Evolutionary conservation across 2,888 invertebrate species (phyloP), one percentile per base, ranked within the genome.

Genomic region (Heliconius ismenius): DNA sequence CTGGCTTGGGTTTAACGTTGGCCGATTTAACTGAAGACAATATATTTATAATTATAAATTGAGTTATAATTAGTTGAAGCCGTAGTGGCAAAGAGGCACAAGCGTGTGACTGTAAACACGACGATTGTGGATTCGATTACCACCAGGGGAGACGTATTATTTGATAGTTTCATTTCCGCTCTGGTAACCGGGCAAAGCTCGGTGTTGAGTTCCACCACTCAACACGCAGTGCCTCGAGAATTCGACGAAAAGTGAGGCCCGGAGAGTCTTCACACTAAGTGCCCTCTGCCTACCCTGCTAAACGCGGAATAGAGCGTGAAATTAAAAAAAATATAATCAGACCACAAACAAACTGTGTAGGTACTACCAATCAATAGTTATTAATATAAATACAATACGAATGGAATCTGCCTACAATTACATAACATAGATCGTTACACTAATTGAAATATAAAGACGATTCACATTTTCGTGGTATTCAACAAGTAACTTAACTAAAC

Each of bases 1-100:
- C 95, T 7, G 96, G 95, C 88, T 95, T 95, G 32, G 94, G 90
- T 82, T 94, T 94, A 2, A 88, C 82, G 62, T 91, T 87, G 60
- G 87, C 84, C 0, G 91, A 85, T 78, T 89, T 90, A 11, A 84
- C 92, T 92, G 89, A 28, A 91, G 90, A 36, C 60, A 72, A 54
- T 65, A 63, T 26, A 39, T 26, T 39, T 26, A 73, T 39, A 13
- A 73, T 63, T 24, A 36, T 11, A 62, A 24, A 39, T 28, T 28
- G 28, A 28, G 28, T 28, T 28, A 28, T 43, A 24, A 58, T 10
- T 21, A 28, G 9, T 21, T 9, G 21, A 54, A 1, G 18, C 54
- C 15, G 15, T 18, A 21, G 18, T 54, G 18, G 54, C 54, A 6
- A 21, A 54, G 43, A 43, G 43, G 43, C 54, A 54, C 21, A 54